Evolutionary conservation across 1,140 invertebrate genomes (phyloP), one percentile per base, ranked within the genome.

Genomic region (Drosophila nigrodunni): DNA sequence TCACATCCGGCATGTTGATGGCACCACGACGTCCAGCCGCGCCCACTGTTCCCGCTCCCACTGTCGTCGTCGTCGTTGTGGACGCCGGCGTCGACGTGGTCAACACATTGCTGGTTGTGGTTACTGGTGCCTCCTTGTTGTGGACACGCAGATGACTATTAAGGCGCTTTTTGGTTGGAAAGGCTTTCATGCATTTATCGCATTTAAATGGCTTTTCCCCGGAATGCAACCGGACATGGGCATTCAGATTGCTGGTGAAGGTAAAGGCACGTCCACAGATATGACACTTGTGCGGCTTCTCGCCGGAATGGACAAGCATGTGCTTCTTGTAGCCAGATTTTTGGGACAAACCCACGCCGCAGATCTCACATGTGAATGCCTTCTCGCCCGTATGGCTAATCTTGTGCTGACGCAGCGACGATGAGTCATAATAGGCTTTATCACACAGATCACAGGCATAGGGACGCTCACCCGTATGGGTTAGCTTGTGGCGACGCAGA

Each of bases 181-280:
- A 92, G 7, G 79, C 77, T 52, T 91, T 92, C 18, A 70, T 59
- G 75, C 90, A 92, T 35, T 80, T 47, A 0, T 83, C 62, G 18
- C 91, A 92, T 39, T 91, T 83, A 13, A 80, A 89, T 0, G 87
- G 82, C 89, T 96, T 96, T 83, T 96, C 95, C 7, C 96, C 95
- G 30, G 94, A 94, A 87, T 97, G 96, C n/a, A 83, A 74, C 2
- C 90, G 92, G 87, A 93, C 94, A 93, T 93, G 94, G 73, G 93
- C 92, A 35, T 92, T 91, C 15, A 92, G 73, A 73, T 92, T 92
- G 66, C 91, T 92, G 30, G 92, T 92, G 21, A 91, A 92, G 2
- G 90, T 89, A 25, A 92, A 92, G 52, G 82, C 77, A 9, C 83
- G 78, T 5, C 72, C 82, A 64, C 92, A 92, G 30, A 92, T 78